phyloP scores from a whole-genome alignment of 2,797 vertebrate species.

The Neosilurus hyrtlii region DNA sequence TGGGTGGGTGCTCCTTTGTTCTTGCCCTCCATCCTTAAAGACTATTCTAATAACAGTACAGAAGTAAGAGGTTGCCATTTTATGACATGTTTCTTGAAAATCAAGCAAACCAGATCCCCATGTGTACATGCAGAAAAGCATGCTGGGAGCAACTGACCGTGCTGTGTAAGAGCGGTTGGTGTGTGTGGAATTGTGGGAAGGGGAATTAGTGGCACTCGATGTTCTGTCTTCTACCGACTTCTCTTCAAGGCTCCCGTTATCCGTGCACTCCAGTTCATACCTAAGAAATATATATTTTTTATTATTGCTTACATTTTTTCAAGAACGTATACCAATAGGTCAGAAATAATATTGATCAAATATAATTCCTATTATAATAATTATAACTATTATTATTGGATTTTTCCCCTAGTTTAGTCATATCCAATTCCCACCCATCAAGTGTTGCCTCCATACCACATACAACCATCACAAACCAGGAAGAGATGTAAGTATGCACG shows the following conservation, averaged over 20 bases:
- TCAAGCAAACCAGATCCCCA: not conserved
- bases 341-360: not conserved
- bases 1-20: not conserved
- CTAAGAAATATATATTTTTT: slow-evolving; percentile 62
- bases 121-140: not conserved
- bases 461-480: too few species aligned
- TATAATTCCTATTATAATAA: not conserved
- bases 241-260: slow-evolving; percentile 77
- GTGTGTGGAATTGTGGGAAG: slow-evolving; percentile 70
- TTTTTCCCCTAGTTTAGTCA: too few species aligned
- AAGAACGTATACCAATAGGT: not conserved
- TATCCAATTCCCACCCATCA: too few species aligned
- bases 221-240: slow-evolving; percentile 81
- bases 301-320: not conserved
- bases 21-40: not conserved
- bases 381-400: too few species aligned
- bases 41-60: not conserved
- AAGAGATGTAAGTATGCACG: too few species aligned
- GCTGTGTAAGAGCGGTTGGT: slow-evolving; percentile 71
- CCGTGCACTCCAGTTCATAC: slow-evolving; percentile 76
- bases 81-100: not conserved
- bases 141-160: slow-evolving; percentile 71
- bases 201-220: slow-evolving; percentile 73
- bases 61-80: not conserved
- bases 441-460: too few species aligned